phyloP scores from a whole-genome alignment of 1,140 invertebrate species.

The Achroia grisella region DNA sequence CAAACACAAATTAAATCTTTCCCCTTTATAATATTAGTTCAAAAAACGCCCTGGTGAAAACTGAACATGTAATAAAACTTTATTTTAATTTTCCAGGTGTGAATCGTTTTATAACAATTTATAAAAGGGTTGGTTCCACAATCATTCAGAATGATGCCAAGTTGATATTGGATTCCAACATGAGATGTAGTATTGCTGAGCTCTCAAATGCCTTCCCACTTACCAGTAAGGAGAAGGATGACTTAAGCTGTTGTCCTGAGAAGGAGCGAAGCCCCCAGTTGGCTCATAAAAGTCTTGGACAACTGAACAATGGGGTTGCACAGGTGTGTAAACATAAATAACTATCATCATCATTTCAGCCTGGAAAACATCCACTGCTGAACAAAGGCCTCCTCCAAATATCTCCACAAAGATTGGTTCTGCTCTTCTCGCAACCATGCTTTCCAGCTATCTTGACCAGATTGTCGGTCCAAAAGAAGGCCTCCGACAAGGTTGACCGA shows the following conservation, averaged over 20 bases:
- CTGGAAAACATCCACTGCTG: too few relatives aligned
- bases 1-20: too few relatives aligned
- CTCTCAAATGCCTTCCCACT: conserved; percentile 80
- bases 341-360: too few relatives aligned
- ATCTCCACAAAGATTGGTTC: too few relatives aligned
- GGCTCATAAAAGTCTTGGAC: conserved; percentile 53
- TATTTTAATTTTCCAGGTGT: conserved; percentile 67
- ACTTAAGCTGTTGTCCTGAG: conserved; percentile 56
- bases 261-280: conserved; percentile 55
- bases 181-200: conserved; percentile 74
- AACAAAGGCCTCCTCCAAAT: too few relatives aligned
- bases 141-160: conserved; percentile 82
- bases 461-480: too few relatives aligned
- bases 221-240: conserved; percentile 79
- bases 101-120: conserved; percentile 82
- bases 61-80: too few relatives aligned
- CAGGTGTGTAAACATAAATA: conserved; percentile 23
- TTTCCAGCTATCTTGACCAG: too few relatives aligned
- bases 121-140: conserved; percentile 81
- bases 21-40: too few relatives aligned
- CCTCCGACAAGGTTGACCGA: too few relatives aligned
- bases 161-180: conserved; percentile 78
- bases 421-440: too few relatives aligned
- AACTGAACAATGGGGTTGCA: conserved; percentile 57
- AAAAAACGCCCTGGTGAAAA: too few relatives aligned